Conservation (phyloP, 2,888 invertebrate genomes). For the Mesorhabditis belari region DNA sequence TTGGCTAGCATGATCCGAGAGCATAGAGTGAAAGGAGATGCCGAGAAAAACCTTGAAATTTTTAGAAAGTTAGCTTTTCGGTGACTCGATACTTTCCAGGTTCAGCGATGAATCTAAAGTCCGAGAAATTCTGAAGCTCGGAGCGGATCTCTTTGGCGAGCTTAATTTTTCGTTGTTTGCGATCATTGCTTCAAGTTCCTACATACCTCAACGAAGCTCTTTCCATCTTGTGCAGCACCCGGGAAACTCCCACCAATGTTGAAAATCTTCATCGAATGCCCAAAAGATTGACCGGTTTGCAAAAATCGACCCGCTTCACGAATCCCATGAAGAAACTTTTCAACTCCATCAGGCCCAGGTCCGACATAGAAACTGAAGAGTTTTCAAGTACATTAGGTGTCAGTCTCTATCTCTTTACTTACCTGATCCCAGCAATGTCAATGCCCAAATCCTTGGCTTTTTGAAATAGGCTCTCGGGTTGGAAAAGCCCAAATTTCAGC, state of each 20-base stretch:
- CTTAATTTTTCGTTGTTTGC: neutral
- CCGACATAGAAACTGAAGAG: neutral
- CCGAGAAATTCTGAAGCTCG: no score
- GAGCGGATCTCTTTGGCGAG: neutral
- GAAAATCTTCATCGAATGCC: neutral
- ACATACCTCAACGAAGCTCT: neutral
- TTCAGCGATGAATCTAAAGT: neutral
- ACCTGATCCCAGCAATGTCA: neutral
- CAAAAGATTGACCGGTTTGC: neutral
- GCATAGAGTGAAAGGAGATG: neutral
- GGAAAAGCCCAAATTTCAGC: neutral
- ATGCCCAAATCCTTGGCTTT: neutral
- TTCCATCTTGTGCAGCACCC: neutral
- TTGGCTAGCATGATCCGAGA: neutral
- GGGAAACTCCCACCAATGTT: neutral
- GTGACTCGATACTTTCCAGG: no score
- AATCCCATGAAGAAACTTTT: neutral
- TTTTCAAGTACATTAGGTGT: neutral
- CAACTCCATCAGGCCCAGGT: neutral
- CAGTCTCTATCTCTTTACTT: neutral
- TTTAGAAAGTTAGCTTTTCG: no score
- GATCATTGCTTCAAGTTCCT: no score
- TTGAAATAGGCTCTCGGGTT: neutral
- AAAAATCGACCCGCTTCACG: neutral
- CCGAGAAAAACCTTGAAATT: neutral